Percentiles rank a stretch among this genome's conserved stretches.
phyloP scores from a whole-genome alignment of 2,797 vertebrate species.

The Hylomyscus alleni region DNA sequence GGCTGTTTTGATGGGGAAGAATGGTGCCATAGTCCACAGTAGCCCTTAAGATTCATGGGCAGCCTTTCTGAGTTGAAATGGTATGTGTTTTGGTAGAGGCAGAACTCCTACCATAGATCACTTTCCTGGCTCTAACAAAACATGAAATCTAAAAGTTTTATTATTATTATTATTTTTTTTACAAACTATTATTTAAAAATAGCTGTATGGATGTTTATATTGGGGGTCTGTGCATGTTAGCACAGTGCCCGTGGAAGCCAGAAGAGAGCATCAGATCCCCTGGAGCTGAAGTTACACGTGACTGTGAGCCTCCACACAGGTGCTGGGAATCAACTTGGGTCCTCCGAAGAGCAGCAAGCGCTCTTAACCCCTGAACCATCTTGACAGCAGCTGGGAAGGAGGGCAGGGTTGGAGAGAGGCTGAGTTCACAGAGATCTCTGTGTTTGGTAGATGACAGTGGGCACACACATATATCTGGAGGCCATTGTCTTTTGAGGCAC shows the following conservation, averaged over 20 bases:
- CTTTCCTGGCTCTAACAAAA: slow-evolving; percentile 24
- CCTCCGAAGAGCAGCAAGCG: not conserved
- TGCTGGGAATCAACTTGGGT: not conserved
- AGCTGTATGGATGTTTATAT: not conserved
- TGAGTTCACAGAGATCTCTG: not conserved
- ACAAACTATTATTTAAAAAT: not conserved
- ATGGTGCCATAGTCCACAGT: accelerated
- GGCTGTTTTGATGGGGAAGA: not conserved
- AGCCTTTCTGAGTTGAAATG: not conserved
- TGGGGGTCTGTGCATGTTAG: not conserved
- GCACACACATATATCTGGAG: not conserved
- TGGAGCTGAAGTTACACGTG: not conserved
- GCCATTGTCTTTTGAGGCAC: not conserved
- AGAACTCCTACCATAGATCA: not conserved
- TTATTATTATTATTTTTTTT: too few species aligned
- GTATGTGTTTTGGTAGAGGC: not conserved
- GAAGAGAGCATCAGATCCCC: not conserved
- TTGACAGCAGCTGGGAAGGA: not conserved
- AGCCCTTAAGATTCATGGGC: too few species aligned
- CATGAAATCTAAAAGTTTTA: not conserved
- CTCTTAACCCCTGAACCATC: not conserved
- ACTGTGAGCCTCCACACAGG: not conserved
- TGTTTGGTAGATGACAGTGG: not conserved
- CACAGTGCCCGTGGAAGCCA: not conserved
- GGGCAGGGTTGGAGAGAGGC: not conserved